Base-by-base conservation (phyloP, 2,797 vertebrate genomes). In the Stomatorhinus walkeri region DNA sequence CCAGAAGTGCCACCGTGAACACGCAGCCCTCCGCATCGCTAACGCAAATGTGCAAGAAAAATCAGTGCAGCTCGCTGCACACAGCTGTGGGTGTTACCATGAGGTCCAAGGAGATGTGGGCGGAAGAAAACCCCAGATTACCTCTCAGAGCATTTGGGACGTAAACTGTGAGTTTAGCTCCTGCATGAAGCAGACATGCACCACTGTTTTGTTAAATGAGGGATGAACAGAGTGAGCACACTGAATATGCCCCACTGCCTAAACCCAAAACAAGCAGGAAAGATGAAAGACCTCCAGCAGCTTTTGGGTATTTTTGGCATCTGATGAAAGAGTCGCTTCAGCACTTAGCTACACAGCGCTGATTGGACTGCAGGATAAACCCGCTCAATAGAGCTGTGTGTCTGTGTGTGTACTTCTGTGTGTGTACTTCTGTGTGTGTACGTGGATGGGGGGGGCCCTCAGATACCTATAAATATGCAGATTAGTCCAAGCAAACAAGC, bases 361-460 rank as follows among this genome's bases (percentile, higher is more conserved):
- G 90, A 90, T 90, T 92, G 91, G 90, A 90, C 91, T 92, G 91
- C 86, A 88, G 89, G 4, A 84, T 88, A 91, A 93, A 91, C 93
- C 90, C 89, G 51, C 87, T 91, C 90, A 90, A 76, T 79, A 89
- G 91, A 92, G 91, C 91, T 85, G 91, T 88, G 88, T 72, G 89
- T 89, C 76, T 87, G 89, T 68, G 64, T 32, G 89, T 90, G 88
- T 90, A 91, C 59, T 24, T 90, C 24, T 19, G 92, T 90, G 90
- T n/a, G n/a, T n/a, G n/a, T n/a, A n/a, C n/a, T n/a, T n/a, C 28
- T 90, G 81, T 84, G n/a, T 90, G 46, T 51, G 8, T 87, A 90
- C 90, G 95, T 93, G 91, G 96, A 95, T 92, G 92, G 93, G 90
- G 91, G 91, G 93, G 93, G 92, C 10, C 95, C 96, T 94, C 95